Evolutionary conservation across 2,113 vertebrate genomes (phyloP).

Genomic region (Otis tarda): DNA sequence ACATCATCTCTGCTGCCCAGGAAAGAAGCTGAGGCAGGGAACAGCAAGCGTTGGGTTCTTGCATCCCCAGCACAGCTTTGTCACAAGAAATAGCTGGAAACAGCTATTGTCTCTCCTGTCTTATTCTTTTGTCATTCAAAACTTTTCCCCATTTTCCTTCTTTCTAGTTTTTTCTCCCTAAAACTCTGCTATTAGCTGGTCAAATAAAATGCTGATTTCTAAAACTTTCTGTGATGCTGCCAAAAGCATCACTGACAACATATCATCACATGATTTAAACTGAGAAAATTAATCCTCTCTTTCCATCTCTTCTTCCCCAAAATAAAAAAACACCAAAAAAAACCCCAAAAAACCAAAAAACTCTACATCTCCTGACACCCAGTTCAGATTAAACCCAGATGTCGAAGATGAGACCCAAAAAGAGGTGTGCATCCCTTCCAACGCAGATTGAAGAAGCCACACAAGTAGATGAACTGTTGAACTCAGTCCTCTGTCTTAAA

Average conservation of each 20-base stretch:
- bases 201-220: slow-evolving; percentile 42
- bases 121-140: neutral
- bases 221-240: neutral
- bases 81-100: neutral
- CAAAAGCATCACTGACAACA: neutral
- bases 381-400: slow-evolving; percentile 1
- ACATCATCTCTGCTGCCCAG: neutral
- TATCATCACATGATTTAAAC: neutral
- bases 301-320: neutral
- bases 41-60: neutral
- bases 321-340: neutral
- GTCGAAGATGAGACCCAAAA: neutral
- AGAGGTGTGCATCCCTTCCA: neutral
- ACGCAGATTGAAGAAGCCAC: neutral
- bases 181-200: neutral
- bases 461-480: slow-evolving; percentile 51
- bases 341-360: neutral
- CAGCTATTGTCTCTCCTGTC: neutral
- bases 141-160: neutral
- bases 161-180: neutral
- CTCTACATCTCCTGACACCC: neutral
- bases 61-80: neutral
- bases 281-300: neutral
- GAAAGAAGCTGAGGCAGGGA: neutral
- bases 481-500: slow-evolving; percentile 59